Evolutionary conservation across 2,113 vertebrate species (phyloP), one percentile per base, ranked within the genome.

Genomic region (Cyanistes caeruleus): DNA sequence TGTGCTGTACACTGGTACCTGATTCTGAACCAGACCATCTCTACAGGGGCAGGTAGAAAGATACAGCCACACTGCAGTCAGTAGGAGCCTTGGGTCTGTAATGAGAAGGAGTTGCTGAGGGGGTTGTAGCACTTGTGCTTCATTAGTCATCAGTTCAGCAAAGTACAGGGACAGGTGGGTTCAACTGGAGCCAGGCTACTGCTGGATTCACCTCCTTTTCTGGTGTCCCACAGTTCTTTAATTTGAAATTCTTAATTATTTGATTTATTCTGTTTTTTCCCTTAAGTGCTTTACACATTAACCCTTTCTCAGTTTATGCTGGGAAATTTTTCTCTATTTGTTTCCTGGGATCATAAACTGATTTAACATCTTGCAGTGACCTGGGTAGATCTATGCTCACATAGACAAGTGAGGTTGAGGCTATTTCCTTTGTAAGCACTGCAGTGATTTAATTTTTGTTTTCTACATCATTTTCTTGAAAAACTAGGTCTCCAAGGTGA

Each of bases 181-280:
- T 73, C 76, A 80, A 59, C 68, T 46, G 62, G 46, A 88, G 30
- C 14, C 11, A 56, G 75, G 49, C 41, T 48, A 7, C 21, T 3
- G 8, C 31, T 7, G 2, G 43, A 41, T 15, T 84, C 67, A 30
- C 20, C 27, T 86, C 31, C 64, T 39, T 41, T 62, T 70, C 60
- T 37, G 39, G 23, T 63, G 9, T 53, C 35, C 22, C 12, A 13
- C 27, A 9, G 33, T 43, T 73, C 31, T 76, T 43, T 18, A 33
- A 18, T 89, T 87, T 80, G 64, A 91, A 84, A 87, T 35, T 80
- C 63, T 41, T 62, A 73, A 65, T 74, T 9, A 41, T 73, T 90
- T 95, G 76, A 90, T 93, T 95, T 80, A 69, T 94, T 78, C 12
- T 59, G 8, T 79, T 90, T 90, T 85, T 85, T 80, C 51, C 39